Evolutionary conservation across 2,888 invertebrate species (phyloP), one percentile per base, ranked within the genome.

Genomic region (Limnephilus lunatus): DNA sequence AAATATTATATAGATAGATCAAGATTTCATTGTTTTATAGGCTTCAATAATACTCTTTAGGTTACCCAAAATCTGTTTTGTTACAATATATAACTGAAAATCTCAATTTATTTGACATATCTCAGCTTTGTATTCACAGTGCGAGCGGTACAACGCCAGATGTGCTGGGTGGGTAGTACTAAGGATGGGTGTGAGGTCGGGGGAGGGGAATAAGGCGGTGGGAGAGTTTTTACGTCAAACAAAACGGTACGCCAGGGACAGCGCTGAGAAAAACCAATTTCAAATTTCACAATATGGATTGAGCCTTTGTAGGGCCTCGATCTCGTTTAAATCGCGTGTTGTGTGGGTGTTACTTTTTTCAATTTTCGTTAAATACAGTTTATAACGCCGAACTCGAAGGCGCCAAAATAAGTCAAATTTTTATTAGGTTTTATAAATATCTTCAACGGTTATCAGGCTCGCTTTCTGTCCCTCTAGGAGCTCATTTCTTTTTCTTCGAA

Each of bases 161-260:
- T 85, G 39, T 44, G 85, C 44, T 44, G 85, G 25, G 85, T 48
- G 48, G 85, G 85, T 25, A n/a, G 85, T 12, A 39, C n/a, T 3
- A 39, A 39, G 5, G 85, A 39, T 12, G 39, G 44, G 30, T 11
- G 44, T n/a, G 44, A 9, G 12, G 44, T 25, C 5, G 85, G 44
- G 35, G 85, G 44, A 0, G 85, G 19, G 85, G 44, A 19, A 15
- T 44, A 7, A 3, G 85, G 85, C 30, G 85, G 32, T 19, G 32
- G 85, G 39, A n/a, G 85, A n/a, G 44, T 85, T 85, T 85, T 85
- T 85, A 85, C 85, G 85, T 85, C 85, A 85, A 85, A 85, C 85
- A 85, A 85, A 83, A 85, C 85, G 39, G 85, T 85, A 85, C 85
- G n/a, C 85, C 44, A 39, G 85, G 39, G 39, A 25, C 85, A 85